Percentiles rank a stretch among this genome's conserved stretches.
These are phyloP conservation scores for Hybos culiciformis DNA, from an alignment of 2,888 invertebrate species.

Conservation along the genomic window DNA sequence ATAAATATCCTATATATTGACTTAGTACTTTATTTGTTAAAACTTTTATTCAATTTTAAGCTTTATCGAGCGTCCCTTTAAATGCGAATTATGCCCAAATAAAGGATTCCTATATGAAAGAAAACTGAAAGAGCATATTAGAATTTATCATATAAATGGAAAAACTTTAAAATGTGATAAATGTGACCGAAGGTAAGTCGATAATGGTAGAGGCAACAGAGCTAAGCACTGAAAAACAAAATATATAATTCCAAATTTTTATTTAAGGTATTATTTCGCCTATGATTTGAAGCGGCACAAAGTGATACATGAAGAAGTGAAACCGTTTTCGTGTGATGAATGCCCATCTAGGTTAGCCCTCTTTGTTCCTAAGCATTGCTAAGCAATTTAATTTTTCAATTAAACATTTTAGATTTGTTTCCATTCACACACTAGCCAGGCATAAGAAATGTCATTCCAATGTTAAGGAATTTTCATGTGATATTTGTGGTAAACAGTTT, in stretches of 20 bases:
- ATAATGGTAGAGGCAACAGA: no score
- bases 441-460: background rate
- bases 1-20: background rate
- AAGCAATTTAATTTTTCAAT: no score
- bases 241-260: background rate
- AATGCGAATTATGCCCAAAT: background rate
- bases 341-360: background rate
- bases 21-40: no score
- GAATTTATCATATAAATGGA: background rate
- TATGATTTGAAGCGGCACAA: background rate
- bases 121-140: background rate
- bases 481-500: background rate
- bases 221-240: background rate
- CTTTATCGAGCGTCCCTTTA: background rate
- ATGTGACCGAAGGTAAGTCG: background rate
- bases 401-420: no score
- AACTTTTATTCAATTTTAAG: no score
- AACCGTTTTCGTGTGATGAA: slow-evolving; percentile 1
- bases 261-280: background rate
- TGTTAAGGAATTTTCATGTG: background rate
- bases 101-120: background rate
- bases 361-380: no score
- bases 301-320: background rate
- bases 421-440: no score
- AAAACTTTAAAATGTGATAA: background rate